Base-by-base conservation (phyloP, 1,140 invertebrate species). In the Chironomus striatipennis region DNA sequence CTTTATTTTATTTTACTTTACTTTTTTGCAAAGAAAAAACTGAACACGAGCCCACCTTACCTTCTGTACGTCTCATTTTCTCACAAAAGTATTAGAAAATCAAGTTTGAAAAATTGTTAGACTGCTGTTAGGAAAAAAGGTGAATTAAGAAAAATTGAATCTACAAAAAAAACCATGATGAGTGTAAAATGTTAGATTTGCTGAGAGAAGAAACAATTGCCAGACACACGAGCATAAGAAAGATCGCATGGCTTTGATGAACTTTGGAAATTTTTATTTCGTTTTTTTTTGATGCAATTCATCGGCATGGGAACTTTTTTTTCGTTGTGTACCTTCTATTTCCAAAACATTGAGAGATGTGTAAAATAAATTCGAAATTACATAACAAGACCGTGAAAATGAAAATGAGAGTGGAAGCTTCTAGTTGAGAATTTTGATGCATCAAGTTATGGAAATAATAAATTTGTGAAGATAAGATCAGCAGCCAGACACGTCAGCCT, bases 251-350 rank as follows among this genome's bases (percentile, higher is more conserved):
- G 47, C n/a, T 21, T 18, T 20, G 65, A 70, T 70, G 65, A 70
- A 70, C 65, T 70, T 70, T 70, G 20, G 65, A 70, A 21, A 20
- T 70, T 18, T 70, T 70, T 70, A n/a, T n/a, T n/a, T n/a, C n/a
- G n/a, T n/a, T 70, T 1, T 70, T 1, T n/a, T 18, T 18, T 21
- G 65, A 15, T 20, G 65, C 65, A 10, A 18, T 8, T 20, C 17
- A 9, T 18, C n/a, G 18, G 20, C 65, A 70, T 70, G 17, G 65
- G 17, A 70, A 70, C 20, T 7, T 20, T 18, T 70, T 70, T 15
- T 17, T n/a, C n/a, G n/a, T n/a, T n/a, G n/a, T 34, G 24, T 34
- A 34, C 24, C 24, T 34, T 34, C 24, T 34, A 34, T 34, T 34
- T 34, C 24, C 24, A 34, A 34, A 34, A 34, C 24, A 34, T 34